Evolutionary conservation across 2,888 invertebrate species (phyloP).

Genomic region (Lasius fuliginosus): DNA sequence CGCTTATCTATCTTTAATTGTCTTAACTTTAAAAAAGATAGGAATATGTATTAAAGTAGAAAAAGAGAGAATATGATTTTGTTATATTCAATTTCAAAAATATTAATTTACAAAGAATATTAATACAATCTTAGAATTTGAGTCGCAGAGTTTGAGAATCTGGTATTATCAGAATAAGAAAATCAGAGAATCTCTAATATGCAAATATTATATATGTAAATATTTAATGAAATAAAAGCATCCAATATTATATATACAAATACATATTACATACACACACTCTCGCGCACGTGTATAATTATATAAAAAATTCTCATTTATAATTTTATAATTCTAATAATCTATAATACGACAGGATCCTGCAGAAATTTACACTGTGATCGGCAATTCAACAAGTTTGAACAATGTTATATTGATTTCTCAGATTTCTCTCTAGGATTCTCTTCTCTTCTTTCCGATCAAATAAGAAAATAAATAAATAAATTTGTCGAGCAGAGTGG

Average conservation of each 20-base stretch:
- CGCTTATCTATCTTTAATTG: not conserved
- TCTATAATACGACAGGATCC: not conserved
- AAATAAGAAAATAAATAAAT: conserved; percentile 34
- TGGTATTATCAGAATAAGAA: not conserved
- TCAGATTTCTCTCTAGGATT: not conserved
- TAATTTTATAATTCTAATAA: not conserved
- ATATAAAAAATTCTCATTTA: not conserved
- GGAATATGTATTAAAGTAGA: not conserved
- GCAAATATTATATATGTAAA: not conserved
- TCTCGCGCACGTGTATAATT: not conserved
- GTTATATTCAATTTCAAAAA: not conserved
- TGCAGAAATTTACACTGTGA: not conserved
- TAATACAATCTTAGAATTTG: not conserved
- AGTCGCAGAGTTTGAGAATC: not conserved
- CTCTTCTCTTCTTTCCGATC: not conserved
- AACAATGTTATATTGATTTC: not conserved
- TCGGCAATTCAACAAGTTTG: not conserved
- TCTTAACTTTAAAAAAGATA: not conserved
- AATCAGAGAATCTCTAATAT: not conserved
- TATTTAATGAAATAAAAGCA: not conserved
- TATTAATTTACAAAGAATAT: not conserved
- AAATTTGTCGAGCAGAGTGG: conserved; percentile 14
- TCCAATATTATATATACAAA: not conserved
- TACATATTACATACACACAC: not conserved
- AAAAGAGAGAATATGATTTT: not conserved